Evolutionary conservation across 2,113 vertebrate species (phyloP).

Genomic region (Halcyon malimbica): DNA sequence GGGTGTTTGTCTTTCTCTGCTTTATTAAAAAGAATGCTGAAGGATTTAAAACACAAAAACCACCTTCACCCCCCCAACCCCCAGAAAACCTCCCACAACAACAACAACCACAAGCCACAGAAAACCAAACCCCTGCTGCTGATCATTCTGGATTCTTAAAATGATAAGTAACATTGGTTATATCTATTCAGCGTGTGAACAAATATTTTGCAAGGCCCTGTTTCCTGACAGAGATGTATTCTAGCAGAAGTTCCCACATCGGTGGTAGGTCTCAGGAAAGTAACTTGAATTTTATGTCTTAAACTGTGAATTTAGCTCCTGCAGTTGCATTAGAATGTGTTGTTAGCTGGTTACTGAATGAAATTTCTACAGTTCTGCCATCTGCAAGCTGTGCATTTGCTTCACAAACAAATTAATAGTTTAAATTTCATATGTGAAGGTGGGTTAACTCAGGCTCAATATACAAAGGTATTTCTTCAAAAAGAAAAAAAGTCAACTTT

Average conservation of each 20-base stretch:
- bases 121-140: neutral
- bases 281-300: constrained; percentile 31
- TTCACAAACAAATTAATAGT: neutral
- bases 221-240: neutral
- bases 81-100: fast-evolving
- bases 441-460: neutral
- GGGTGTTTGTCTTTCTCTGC: neutral
- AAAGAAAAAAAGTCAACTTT: neutral
- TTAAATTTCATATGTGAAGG: neutral
- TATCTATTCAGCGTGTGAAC: neutral
- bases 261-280: neutral
- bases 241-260: neutral
- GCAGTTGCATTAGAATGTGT: neutral
- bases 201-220: neutral
- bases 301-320: constrained; percentile 23
- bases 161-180: neutral
- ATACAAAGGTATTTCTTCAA: neutral
- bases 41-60: neutral
- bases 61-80: too few species aligned
- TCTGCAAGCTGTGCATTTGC: neutral
- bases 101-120: neutral
- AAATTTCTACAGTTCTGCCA: neutral
- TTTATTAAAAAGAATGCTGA: neutral
- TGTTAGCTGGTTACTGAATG: neutral
- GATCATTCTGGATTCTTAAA: neutral